A percentile compares a stretch with the other conserved stretches of the same genome.
phyloP scores from a whole-genome alignment of 2,113 vertebrate genomes.

The Chamaea fasciata region DNA sequence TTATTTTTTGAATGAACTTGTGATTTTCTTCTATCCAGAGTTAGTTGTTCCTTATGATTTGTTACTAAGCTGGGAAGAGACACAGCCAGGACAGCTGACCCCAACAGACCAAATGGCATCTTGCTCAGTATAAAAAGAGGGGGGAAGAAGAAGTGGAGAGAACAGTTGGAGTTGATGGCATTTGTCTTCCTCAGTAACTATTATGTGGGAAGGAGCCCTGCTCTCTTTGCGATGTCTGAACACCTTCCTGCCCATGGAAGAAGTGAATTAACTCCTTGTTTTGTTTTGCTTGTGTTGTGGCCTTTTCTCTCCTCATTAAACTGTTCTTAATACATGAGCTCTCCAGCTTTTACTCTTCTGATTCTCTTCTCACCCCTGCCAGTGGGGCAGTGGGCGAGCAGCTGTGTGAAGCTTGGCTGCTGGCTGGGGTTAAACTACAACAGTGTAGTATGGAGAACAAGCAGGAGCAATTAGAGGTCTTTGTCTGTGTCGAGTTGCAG shows the following conservation, averaged over 20 bases:
- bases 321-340: accelerated
- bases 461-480: neutral
- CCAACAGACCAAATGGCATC: neutral
- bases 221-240: neutral
- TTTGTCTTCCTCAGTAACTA: neutral
- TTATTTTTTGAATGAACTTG: neutral
- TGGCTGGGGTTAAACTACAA: neutral
- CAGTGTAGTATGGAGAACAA: neutral
- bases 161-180: neutral
- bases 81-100: neutral
- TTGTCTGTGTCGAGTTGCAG: neutral
- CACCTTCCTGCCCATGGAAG: neutral
- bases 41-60: neutral
- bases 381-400: accelerated
- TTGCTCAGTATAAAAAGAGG: neutral
- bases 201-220: accelerated
- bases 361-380: neutral
- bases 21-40: neutral
- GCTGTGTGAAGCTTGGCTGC: neutral
- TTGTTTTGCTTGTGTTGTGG: neutral
- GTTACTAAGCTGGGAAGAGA: neutral
- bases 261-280: neutral
- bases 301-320: neutral
- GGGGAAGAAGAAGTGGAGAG: neutral
- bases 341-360: neutral